These are phyloP conservation scores for Morone chrysops DNA, from an alignment of 2,113 vertebrate species.

Conservation along the genomic window DNA sequence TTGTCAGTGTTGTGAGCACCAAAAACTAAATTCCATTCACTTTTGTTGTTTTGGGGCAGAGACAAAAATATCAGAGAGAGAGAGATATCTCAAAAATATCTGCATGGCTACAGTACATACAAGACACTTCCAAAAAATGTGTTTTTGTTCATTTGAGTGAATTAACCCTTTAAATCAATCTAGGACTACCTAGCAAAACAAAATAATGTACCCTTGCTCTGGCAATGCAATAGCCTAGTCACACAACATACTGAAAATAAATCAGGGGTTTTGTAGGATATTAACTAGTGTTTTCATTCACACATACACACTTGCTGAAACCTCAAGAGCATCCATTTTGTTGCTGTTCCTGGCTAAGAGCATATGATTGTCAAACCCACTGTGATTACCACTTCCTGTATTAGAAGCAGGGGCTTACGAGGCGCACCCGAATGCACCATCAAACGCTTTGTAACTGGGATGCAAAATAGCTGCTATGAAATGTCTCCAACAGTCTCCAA, in stretches of 20 bases:
- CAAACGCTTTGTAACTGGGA: neutral
- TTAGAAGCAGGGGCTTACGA: neutral
- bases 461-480: neutral
- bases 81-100: neutral
- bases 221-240: neutral
- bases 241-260: neutral
- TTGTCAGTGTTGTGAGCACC: neutral
- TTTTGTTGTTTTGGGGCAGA: neutral
- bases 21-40: neutral
- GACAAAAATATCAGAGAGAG: neutral
- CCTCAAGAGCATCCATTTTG: constrained; percentile 30
- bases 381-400: constrained; percentile 5
- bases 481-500: neutral
- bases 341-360: neutral
- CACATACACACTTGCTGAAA: neutral
- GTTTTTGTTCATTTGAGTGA: neutral
- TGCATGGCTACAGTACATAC: neutral
- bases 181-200: neutral
- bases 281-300: neutral
- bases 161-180: neutral
- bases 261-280: neutral
- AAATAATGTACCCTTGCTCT: neutral
- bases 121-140: neutral
- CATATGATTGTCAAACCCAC: constrained; percentile 3
- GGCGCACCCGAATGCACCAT: constrained; percentile 42